phyloP scores from a whole-genome alignment of 2,888 invertebrate species.

The Leptinotarsa juncta region DNA sequence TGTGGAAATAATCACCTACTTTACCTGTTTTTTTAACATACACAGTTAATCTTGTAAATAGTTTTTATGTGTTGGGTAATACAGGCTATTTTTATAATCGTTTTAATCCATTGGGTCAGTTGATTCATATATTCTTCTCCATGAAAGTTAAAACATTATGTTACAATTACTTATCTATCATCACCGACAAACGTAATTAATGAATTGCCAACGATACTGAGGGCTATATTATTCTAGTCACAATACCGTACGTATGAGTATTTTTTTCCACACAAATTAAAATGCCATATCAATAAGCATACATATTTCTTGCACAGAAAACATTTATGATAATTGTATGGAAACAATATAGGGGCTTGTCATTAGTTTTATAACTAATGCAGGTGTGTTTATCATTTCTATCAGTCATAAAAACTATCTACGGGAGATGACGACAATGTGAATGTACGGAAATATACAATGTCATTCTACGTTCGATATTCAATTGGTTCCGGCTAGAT shows the following conservation, averaged over 20 bases:
- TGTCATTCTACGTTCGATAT: slow-evolving; percentile 7
- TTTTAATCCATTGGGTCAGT: too few species aligned
- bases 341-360: slow-evolving; percentile 27
- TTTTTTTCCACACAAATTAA: slow-evolving; percentile 5
- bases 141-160: too few species aligned
- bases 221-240: background rate
- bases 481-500: slow-evolving; percentile 13
- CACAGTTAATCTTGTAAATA: too few species aligned
- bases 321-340: slow-evolving; percentile 24
- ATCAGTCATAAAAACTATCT: slow-evolving; percentile 4
- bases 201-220: too few species aligned
- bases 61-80: too few species aligned
- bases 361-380: slow-evolving; percentile 18
- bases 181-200: too few species aligned
- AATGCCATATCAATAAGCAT: slow-evolving; percentile 17
- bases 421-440: slow-evolving; percentile 9
- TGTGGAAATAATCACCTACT: too few species aligned
- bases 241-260: background rate
- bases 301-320: slow-evolving; percentile 7
- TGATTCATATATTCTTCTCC: too few species aligned
- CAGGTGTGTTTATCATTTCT: slow-evolving; percentile 26
- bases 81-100: too few species aligned
- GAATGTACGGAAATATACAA: slow-evolving; percentile 3
- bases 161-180: too few species aligned
- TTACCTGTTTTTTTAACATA: too few species aligned